Base-by-base conservation (phyloP, 2,113 vertebrate species). In the Cynocephalus volans region DNA sequence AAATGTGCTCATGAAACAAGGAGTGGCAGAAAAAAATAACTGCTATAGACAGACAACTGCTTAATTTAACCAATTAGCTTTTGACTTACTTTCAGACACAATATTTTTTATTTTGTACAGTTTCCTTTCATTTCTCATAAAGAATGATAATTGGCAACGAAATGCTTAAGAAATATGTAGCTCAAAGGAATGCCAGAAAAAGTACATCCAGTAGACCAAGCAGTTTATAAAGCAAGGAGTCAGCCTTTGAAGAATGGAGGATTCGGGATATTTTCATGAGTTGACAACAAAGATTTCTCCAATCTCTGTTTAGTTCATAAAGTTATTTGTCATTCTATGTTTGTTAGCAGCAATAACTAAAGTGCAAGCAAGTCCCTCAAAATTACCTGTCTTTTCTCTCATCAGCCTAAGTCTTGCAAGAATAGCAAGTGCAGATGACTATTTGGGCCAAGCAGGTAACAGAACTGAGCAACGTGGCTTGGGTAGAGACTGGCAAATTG, bases 291-390 rank as follows among this genome's bases (percentile, higher is more conserved):
- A 92, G 10, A 76, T 67, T 86, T 96, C 41, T 80, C 36, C 65
- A 67, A 52, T 41, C 14, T 77, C 24, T 67, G 14, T 72, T 77
- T 88, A 62, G 17, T 67, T 89, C 52, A 58, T n/a, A 70, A 89
- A 96, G 33, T 56, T 77, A 85, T 85, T 89, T 41, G 70, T 23
- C 8, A 52, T 52, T 88, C 48, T 89, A 69, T 58, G 28, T 80
- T 96, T 48, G 80, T 69, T 58, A 87, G 70, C 52, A 60, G 17
- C 21, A 75, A 79, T 69, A 77, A 86, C 18, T 8, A 75, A 79
- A 89, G 80, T 50, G 4, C 26, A 92, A 33, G 4, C 26, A 92
- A 33, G 33, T 0, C 18, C 31, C 79, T 94, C 45, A 31, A 64
- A 60, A 70, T 90, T 52, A 94, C 17, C 19, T 41, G 4, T 18